Evolutionary conservation across 1,140 invertebrate species (phyloP).

Genomic region (Cotesia chilonis): DNA sequence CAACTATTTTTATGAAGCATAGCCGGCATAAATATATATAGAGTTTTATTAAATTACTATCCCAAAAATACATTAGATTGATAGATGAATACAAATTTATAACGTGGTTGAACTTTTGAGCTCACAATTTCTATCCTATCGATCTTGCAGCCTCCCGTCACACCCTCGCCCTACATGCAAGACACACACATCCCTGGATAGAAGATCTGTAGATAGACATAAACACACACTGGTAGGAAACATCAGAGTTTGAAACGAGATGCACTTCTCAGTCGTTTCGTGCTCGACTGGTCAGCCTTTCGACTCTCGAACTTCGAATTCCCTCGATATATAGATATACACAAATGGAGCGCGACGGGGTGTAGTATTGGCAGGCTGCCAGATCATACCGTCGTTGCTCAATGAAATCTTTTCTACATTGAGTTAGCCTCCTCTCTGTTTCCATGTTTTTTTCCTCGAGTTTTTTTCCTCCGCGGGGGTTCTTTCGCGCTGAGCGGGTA

Average conservation of each 20-base stretch:
- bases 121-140: background rate
- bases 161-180: background rate
- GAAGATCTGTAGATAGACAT: background rate
- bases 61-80: no score
- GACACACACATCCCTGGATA: background rate
- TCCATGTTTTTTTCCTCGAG: constrained; percentile 12
- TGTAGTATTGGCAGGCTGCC: constrained; percentile 61
- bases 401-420: constrained; percentile 66
- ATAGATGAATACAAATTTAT: background rate
- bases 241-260: constrained; percentile 34
- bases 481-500: constrained; percentile 55
- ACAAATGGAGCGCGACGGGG: constrained; percentile 27
- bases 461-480: constrained; percentile 10
- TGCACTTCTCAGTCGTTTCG: constrained; percentile 31
- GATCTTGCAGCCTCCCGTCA: background rate
- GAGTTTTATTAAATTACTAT: no score
- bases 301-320: background rate
- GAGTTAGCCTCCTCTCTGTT: constrained; percentile 40
- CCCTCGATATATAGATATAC: background rate
- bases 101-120: background rate
- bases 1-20: no score
- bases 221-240: background rate
- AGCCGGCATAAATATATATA: no score
- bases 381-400: constrained; percentile 55
- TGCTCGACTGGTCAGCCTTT: constrained; percentile 23